Evolutionary conservation across 2,888 invertebrate genomes (phyloP), one percentile per base, ranked within the genome.

Genomic region (Clostera curtula): DNA sequence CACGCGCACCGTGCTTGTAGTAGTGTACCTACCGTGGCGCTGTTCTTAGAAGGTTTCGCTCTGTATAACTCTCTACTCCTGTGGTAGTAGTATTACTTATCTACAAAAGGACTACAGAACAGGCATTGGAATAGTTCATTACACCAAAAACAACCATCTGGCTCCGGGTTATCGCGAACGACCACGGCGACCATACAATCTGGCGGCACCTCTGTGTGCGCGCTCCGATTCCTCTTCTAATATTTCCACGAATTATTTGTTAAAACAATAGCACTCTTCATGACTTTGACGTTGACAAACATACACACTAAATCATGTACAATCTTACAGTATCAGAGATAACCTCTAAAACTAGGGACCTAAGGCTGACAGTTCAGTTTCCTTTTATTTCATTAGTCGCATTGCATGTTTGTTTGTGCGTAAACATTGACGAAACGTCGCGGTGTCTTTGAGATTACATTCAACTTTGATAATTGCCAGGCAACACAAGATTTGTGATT

Each of bases 231-330:
- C 76, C 76, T 68, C 58, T 54, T 56, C 58, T 56, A 54, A 66
- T 57, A 65, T 67, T 76, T 80, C 82, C 61, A 54, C 60, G 80
- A 74, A 80, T 65, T 77, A 82, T 82, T 82, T 80, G 72, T 75
- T 75, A 65, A 75, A 77, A 77, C 79, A 80, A 82, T 76, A 79
- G 61, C 67, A 66, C 62, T 56, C 55, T 73, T 65, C 54, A 60
- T 61, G 57, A 71, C 65, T 68, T 63, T 61, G 52, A 51, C 57
- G 51, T 55, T 53, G 58, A 60, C 44, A 59, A 23, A 51, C 30
- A 32, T 26, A 28, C 22, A 40, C 22, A 31, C 23, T 7, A 11
- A 1, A 18, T 13, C 14, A 18, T 15, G 15, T 17, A 4, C 14
- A 26, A 6, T 4, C 9, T n/a, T 19, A 1, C 10, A 20, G 10